Conservation (phyloP, 1,140 invertebrate genomes). For the Drosophila elegans region DNA sequence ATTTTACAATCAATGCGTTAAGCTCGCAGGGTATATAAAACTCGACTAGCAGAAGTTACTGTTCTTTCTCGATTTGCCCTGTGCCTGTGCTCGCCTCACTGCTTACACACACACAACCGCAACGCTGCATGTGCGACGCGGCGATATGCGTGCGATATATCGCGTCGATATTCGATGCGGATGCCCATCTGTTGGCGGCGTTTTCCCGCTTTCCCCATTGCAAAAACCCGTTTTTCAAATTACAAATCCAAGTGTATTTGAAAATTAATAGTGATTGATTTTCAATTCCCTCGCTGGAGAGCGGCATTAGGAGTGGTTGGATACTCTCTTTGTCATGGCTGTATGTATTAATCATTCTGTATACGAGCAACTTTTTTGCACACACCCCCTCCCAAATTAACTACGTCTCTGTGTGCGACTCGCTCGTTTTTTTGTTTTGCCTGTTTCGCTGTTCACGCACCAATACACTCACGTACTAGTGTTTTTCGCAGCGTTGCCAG, state of each 20-base stretch:
- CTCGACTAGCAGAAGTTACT: neutral
- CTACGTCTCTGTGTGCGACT: conserved; percentile 36
- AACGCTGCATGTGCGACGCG: conserved; percentile 3
- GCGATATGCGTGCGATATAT: conserved; percentile 16
- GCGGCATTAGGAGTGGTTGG: neutral
- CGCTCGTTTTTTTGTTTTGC: conserved; percentile 32
- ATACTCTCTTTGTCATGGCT: conserved; percentile 7
- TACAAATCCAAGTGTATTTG: neutral
- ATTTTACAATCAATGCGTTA: too few relatives aligned
- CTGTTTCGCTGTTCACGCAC: conserved; percentile 29
- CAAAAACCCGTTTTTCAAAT: conserved; percentile 14
- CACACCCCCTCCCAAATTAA: conserved; percentile 12
- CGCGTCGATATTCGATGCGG: conserved; percentile 19
- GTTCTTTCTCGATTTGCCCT: conserved; percentile 16
- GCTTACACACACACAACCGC: conserved; percentile 1
- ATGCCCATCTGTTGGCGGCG: conserved; percentile 23
- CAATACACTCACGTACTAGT: conserved; percentile 21
- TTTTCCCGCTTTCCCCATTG: conserved; percentile 6
- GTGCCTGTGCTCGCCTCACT: conserved; percentile 19
- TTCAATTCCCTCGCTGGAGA: neutral
- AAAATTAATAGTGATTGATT: conserved; percentile 11
- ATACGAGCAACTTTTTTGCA: conserved; percentile 13
- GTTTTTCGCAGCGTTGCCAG: neutral
- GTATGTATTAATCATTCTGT: conserved; percentile 19
- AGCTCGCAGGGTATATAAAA: neutral